Conservation (phyloP, 2,113 vertebrate species). For the Gadus macrocephalus region DNA sequence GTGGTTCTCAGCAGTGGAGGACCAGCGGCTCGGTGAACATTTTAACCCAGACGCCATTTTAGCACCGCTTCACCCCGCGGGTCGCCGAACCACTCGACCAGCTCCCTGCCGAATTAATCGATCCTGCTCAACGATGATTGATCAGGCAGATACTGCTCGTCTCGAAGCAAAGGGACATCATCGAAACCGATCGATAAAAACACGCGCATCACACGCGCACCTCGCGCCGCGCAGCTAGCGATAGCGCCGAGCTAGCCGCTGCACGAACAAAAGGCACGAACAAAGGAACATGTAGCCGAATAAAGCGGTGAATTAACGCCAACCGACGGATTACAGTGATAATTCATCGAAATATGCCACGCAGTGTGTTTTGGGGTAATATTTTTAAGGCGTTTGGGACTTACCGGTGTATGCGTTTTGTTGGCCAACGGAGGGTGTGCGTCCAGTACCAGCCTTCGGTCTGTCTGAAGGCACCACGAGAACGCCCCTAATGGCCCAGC, state of each 20-base stretch:
- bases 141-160: too few species aligned
- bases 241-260: constrained; percentile 45
- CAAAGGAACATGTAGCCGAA: constrained; percentile 4
- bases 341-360: neutral
- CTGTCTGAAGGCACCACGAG: neutral
- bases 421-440: neutral
- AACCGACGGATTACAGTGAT: neutral
- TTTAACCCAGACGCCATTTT: too few species aligned
- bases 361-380: neutral
- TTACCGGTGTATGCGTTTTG: neutral
- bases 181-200: too few species aligned
- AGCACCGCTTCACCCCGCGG: too few species aligned
- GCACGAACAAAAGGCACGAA: constrained; percentile 31
- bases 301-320: neutral
- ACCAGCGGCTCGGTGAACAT: too few species aligned
- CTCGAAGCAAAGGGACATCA: too few species aligned
- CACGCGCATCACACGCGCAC: too few species aligned
- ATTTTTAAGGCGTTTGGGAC: neutral
- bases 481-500: neutral
- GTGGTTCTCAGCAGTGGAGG: too few species aligned
- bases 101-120: too few species aligned
- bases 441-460: too few species aligned
- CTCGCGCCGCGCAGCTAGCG: neutral
- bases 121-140: too few species aligned
- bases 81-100: too few species aligned